Conservation (phyloP, 2,888 invertebrate genomes). For the Galerucella calmariensis region DNA sequence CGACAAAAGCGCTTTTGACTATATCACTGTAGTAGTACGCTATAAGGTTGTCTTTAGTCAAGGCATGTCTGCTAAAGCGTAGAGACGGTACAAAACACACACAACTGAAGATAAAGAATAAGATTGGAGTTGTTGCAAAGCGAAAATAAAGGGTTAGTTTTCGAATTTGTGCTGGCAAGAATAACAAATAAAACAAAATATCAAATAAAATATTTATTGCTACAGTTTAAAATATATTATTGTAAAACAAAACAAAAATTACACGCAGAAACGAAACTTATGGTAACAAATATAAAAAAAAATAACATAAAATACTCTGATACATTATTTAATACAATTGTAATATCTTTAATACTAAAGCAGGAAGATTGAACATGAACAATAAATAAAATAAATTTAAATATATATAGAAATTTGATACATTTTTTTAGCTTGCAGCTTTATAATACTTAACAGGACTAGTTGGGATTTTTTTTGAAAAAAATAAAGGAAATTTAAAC, state of each 20-base stretch:
- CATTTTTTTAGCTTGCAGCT: background rate
- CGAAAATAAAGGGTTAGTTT: too few species aligned
- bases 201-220: constrained; percentile 2
- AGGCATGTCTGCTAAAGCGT: too few species aligned
- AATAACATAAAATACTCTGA: background rate
- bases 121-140: too few species aligned
- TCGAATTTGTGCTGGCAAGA: background rate
- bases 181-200: background rate
- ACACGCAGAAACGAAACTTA: background rate
- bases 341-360: too few species aligned
- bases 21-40: too few species aligned
- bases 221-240: background rate
- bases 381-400: too few species aligned
- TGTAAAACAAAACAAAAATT: background rate
- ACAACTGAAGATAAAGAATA: too few species aligned
- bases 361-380: too few species aligned
- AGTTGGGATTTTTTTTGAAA: background rate
- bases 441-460: background rate
- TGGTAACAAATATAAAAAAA: background rate
- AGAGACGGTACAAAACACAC: too few species aligned
- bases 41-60: too few species aligned
- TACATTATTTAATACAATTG: background rate
- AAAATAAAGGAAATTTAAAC: too few species aligned
- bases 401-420: background rate
- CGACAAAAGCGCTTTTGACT: too few species aligned